phyloP scores from a whole-genome alignment of 2,888 invertebrate species.

The Molanna angustata region DNA sequence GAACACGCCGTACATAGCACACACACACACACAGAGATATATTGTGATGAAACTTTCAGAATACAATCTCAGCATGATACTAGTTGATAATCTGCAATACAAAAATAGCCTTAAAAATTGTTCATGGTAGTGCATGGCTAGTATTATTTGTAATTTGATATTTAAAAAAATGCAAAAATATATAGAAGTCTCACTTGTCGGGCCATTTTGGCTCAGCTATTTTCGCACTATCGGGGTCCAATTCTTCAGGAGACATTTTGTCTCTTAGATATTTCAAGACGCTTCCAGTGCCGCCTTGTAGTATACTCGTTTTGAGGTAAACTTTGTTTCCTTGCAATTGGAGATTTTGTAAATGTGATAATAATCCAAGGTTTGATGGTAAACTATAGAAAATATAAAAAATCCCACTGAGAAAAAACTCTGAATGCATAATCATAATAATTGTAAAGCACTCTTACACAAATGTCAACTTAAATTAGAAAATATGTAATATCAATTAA shows the following conservation, averaged over 20 bases:
- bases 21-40: no score
- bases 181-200: conserved; percentile 49
- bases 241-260: conserved; percentile 50
- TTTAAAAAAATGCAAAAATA: no score
- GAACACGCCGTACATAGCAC: no score
- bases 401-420: no score
- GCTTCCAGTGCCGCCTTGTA: conserved; percentile 79
- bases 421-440: no score
- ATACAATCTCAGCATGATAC: no score
- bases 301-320: conserved; percentile 75
- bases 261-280: conserved; percentile 76
- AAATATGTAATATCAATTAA: no score
- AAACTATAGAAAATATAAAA: conserved; percentile 58
- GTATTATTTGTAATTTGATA: no score
- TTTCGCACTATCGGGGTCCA: conserved; percentile 42
- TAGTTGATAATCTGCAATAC: no score
- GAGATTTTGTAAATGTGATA: conserved; percentile 78
- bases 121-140: no score
- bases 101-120: no score
- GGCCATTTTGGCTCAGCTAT: conserved; percentile 48
- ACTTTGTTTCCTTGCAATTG: conserved; percentile 85
- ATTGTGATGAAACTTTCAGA: no score
- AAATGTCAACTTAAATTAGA: neutral
- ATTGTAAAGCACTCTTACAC: neutral
- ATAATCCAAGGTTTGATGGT: conserved; percentile 49